These are phyloP conservation scores for Carapus acus DNA, from an alignment of 2,797 vertebrate genomes.

Conservation along the genomic window DNA sequence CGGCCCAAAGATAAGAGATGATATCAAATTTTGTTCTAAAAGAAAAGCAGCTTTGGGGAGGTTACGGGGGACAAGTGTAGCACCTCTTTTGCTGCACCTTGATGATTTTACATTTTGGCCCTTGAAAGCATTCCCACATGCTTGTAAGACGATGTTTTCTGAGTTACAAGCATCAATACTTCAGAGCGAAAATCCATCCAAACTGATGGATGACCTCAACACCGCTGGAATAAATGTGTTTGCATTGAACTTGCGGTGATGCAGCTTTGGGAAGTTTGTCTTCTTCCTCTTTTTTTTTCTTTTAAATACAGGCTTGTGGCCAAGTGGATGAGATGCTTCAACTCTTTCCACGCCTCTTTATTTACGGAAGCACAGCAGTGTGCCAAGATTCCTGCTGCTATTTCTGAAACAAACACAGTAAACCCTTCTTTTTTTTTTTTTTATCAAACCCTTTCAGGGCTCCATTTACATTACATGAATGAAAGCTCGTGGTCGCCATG, in stretches of 20 bases:
- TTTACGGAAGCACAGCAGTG: constrained; percentile 48
- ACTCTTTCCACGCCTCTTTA: constrained; percentile 50
- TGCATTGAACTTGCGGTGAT: constrained; percentile 36
- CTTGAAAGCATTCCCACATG: constrained; percentile 3
- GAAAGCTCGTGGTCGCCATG: constrained; percentile 36
- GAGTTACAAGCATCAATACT: not conserved
- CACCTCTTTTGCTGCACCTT: constrained; percentile 11
- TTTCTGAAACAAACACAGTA: constrained; percentile 59
- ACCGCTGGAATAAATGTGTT: constrained; percentile 43
- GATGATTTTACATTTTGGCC: too few relatives aligned
- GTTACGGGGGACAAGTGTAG: constrained; percentile 2
- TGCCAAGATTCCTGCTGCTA: constrained; percentile 58
- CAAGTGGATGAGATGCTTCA: constrained; percentile 47
- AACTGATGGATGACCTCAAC: constrained; percentile 25
- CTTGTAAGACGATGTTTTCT: constrained; percentile 2
- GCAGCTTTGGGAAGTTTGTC: constrained; percentile 20
- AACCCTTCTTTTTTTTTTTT: constrained; percentile 46
- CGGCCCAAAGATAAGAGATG: constrained; percentile 11
- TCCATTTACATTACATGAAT: constrained; percentile 54
- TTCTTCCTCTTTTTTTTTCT: too few relatives aligned
- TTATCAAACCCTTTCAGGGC: constrained; percentile 36
- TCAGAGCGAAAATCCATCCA: constrained; percentile 6
- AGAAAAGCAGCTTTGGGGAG: constrained; percentile 7
- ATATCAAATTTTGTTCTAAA: constrained; percentile 49
- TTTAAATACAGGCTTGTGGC: constrained; percentile 40